A percentile compares a stretch with the other conserved stretches of the same genome.
Conservation (phyloP, 2,797 vertebrate species). For the Tenualosa ilisha region DNA sequence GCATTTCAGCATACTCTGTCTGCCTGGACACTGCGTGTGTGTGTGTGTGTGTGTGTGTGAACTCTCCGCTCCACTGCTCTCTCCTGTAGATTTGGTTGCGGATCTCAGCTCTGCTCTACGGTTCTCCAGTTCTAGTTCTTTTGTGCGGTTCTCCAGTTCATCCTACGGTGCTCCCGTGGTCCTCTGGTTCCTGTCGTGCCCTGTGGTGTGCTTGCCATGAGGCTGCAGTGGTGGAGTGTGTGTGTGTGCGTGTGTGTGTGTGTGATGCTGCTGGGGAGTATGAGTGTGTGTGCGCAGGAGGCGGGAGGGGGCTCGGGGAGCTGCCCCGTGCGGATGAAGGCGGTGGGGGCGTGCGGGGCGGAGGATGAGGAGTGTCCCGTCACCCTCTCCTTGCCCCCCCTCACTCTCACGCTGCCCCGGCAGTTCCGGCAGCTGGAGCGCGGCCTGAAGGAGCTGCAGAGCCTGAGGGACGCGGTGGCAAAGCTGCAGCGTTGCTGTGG, state of each 20-base stretch:
- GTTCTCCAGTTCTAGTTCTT: neutral
- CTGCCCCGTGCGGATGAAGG: constrained; percentile 83
- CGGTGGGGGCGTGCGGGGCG: constrained; percentile 78
- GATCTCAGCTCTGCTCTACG: neutral
- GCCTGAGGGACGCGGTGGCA: constrained; percentile 86
- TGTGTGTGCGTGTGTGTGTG: constrained; percentile 66
- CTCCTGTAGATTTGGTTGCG: too few species aligned
- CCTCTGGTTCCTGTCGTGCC: neutral
- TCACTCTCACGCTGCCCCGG: constrained; percentile 90
- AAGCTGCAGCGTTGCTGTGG: constrained; percentile 61
- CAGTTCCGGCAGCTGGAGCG: constrained; percentile 87
- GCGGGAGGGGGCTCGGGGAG: constrained; percentile 16
- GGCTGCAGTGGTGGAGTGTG: constrained; percentile 67
- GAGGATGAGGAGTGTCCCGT: constrained; percentile 84
- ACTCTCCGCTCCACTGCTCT: neutral
- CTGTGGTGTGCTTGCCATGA: constrained; percentile 71
- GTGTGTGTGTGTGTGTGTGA: too few species aligned
- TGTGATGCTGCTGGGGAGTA: constrained; percentile 54
- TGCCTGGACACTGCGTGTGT: constrained; percentile 21
- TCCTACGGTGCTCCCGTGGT: too few species aligned
- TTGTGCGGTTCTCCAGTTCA: neutral
- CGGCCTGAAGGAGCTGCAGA: constrained; percentile 88
- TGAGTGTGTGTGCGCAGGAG: constrained; percentile 41
- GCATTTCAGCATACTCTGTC: constrained; percentile 74
- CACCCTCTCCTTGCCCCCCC: constrained; percentile 85